Evolutionary conservation across 2,113 vertebrate species (phyloP).

Genomic region (Neotoma lepida): DNA sequence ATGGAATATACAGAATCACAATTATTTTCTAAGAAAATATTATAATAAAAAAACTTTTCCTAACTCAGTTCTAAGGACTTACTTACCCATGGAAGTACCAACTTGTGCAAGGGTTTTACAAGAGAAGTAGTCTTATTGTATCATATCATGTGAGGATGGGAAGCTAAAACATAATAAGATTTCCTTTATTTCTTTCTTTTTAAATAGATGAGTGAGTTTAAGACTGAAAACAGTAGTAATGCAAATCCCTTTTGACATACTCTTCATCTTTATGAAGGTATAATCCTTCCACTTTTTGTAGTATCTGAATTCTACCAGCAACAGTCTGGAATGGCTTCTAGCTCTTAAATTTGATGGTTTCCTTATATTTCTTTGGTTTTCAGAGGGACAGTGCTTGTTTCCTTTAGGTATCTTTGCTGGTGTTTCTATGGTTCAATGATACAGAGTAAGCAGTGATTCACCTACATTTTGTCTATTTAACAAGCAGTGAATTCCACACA

Average conservation of each 20-base stretch:
- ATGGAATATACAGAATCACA: slow-evolving; percentile 18
- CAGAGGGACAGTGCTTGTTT: slow-evolving; percentile 40
- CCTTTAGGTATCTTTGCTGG: slow-evolving; percentile 35
- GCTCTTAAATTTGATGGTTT: neutral
- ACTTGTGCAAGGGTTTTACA: slow-evolving; percentile 2
- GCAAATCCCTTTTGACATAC: slow-evolving; percentile 13
- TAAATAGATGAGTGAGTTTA: slow-evolving; percentile 33
- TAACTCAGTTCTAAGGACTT: slow-evolving; percentile 28
- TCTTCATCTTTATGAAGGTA: slow-evolving; percentile 19
- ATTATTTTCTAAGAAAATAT: slow-evolving; percentile 46
- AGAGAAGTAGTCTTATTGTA: slow-evolving; percentile 1
- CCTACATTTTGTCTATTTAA: slow-evolving; percentile 40
- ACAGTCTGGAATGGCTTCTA: slow-evolving; percentile 23
- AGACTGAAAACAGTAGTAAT: slow-evolving; percentile 39
- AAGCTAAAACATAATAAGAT: slow-evolving; percentile 36
- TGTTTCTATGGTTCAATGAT: slow-evolving; percentile 37
- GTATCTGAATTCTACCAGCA: slow-evolving; percentile 54
- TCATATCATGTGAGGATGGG: neutral
- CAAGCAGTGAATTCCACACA: slow-evolving; percentile 26
- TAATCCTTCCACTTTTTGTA: neutral
- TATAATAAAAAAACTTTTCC: neutral
- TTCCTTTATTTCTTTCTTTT: neutral
- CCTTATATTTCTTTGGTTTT: slow-evolving; percentile 37
- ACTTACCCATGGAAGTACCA: neutral
- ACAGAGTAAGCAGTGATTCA: slow-evolving; percentile 23